A percentile compares a stretch with the other conserved stretches of the same genome.
phyloP scores from a whole-genome alignment of 1,140 invertebrate species.

The Ruditapes philippinarum region DNA sequence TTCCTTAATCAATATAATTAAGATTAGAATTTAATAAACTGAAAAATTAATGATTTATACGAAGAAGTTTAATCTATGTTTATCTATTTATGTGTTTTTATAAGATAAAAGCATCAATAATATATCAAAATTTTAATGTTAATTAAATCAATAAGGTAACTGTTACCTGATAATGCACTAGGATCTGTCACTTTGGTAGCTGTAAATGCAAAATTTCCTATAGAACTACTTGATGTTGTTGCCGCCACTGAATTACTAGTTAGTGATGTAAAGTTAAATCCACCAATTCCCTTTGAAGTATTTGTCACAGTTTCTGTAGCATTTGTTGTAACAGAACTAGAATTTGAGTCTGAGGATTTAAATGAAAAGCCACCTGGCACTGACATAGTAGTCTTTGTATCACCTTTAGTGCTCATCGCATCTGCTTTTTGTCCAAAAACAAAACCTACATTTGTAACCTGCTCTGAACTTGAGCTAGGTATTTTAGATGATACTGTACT shows the following conservation, averaged over 20 bases:
- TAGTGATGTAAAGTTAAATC: constrained; percentile 25
- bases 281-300: background rate
- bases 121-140: too few species aligned
- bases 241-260: background rate
- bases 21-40: too few species aligned
- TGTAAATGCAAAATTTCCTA: constrained; percentile 3
- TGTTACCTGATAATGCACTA: constrained; percentile 9
- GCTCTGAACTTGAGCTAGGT: background rate
- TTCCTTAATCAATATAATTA: too few species aligned
- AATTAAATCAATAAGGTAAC: too few species aligned
- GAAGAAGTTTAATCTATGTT: too few species aligned
- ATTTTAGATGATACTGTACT: background rate
- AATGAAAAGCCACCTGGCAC: constrained; percentile 43
- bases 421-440: constrained; percentile 14
- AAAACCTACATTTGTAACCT: background rate
- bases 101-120: too few species aligned
- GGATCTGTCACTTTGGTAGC: constrained; percentile 20
- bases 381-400: background rate
- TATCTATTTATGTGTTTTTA: too few species aligned
- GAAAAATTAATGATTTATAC: too few species aligned
- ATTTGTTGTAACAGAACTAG: background rate
- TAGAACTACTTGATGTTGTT: constrained; percentile 18
- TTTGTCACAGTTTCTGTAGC: background rate
- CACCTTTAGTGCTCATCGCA: background rate
- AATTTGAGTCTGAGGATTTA: background rate